Evolutionary conservation across 2,888 invertebrate genomes (phyloP).

Genomic region (Drosophila recens): DNA sequence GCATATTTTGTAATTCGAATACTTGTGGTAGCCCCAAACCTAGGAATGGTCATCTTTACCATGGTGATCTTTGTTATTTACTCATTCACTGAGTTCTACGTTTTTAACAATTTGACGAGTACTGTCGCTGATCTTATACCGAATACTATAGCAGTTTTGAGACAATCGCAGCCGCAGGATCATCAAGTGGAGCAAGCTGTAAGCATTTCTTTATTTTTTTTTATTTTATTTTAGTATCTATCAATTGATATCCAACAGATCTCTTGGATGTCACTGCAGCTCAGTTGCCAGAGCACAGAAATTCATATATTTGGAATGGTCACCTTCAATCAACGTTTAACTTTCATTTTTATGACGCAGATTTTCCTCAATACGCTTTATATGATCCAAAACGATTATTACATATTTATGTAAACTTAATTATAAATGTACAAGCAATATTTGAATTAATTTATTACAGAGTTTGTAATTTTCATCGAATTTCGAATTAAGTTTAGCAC

Average conservation of each 20-base stretch:
- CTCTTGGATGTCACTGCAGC: conserved; percentile 16
- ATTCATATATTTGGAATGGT: conserved; percentile 14
- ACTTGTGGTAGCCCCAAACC: too few relatives aligned
- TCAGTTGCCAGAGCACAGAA: conserved; percentile 15
- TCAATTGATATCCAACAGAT: not conserved
- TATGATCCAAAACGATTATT: conserved; percentile 19
- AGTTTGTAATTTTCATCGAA: too few relatives aligned
- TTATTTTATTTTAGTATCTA: too few relatives aligned
- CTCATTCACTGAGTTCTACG: conserved; percentile 12
- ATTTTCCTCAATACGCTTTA: conserved; percentile 9
- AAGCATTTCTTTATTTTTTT: not conserved
- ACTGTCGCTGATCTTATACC: conserved; percentile 12
- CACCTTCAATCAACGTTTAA: conserved; percentile 4
- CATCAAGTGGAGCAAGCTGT: conserved; percentile 7
- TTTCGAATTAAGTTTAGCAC: too few relatives aligned
- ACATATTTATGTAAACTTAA: conserved; percentile 3
- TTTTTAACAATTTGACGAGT: conserved; percentile 5
- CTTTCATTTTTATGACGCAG: conserved; percentile 5
- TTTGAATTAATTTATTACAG: too few relatives aligned
- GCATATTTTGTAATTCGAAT: not conserved
- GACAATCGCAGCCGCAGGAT: conserved; percentile 5
- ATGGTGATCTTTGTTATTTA: not conserved
- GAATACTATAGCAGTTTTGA: not conserved
- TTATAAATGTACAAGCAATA: too few relatives aligned
- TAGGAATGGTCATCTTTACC: too few relatives aligned